These are phyloP conservation scores for Drosophila siamana DNA, from an alignment of 2,888 invertebrate species.

Conservation along the genomic window DNA sequence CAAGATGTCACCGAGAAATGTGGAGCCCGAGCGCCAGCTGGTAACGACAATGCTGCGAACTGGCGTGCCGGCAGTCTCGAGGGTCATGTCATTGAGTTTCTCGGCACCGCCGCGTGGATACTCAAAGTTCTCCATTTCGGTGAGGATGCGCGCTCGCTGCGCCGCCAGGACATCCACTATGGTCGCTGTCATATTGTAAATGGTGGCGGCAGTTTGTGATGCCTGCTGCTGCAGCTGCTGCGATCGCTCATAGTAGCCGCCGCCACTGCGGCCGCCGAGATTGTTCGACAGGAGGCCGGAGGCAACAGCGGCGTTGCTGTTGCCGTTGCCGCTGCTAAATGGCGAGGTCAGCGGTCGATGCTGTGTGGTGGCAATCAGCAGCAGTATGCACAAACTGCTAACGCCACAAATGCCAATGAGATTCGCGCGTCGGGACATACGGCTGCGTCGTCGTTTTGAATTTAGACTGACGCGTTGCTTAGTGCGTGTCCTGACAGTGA, in stretches of 20 bases:
- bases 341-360: constrained; percentile 83
- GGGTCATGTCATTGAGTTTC: constrained; percentile 89
- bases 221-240: constrained; percentile 64
- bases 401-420: constrained; percentile 85
- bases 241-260: constrained; percentile 64
- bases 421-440: constrained; percentile 85
- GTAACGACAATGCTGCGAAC: constrained; percentile 92
- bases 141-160: constrained; percentile 86
- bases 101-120: constrained; percentile 88
- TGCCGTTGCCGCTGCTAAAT: constrained; percentile 61
- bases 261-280: constrained; percentile 55
- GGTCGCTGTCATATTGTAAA: constrained; percentile 85
- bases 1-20: constrained; percentile 94
- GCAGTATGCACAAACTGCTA: constrained; percentile 84
- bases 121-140: constrained; percentile 88
- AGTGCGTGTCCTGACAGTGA: constrained; percentile 71
- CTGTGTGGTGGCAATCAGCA: constrained; percentile 85
- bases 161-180: constrained; percentile 87
- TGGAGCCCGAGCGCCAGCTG: constrained; percentile 96
- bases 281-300: constrained; percentile 32
- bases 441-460: constrained; percentile 79
- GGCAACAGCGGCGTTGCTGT: constrained; percentile 34
- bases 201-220: constrained; percentile 66
- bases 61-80: constrained; percentile 89
- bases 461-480: constrained; percentile 77